Base-by-base conservation (phyloP, 2,888 invertebrate genomes). In the Hydrotaea diabolus region DNA sequence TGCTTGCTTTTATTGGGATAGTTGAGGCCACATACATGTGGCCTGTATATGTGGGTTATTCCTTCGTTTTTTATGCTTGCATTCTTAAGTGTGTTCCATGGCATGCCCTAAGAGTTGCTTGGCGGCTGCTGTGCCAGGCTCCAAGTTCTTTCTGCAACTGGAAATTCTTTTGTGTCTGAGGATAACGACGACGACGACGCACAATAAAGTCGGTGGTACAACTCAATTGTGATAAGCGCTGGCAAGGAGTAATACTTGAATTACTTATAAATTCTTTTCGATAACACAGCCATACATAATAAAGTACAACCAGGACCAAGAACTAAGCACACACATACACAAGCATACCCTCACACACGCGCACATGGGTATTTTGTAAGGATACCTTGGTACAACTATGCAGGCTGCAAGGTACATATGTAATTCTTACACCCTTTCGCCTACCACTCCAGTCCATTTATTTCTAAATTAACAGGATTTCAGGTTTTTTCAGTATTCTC, bases 131-230 rank as follows among this genome's bases (percentile, higher is more conserved):
- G n/a, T n/a, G n/a, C n/a, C n/a, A n/a, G n/a, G n/a, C n/a, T n/a
- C n/a, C n/a, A n/a, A n/a, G n/a, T n/a, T 43, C 11, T 43, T 36
- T 43, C 4, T 13, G 49, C 1, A 49, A 49, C 39, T 39, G 49
- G 15, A 74, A 82, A 82, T 82, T 77, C 82, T 57, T 77, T 55
- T 59, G 49, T 78, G 77, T 78, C 74, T 78, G n/a, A 53, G 77
- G 62, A 77, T 69, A 72, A 77, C 64, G 49, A 13, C n/a, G 49
- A 49, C 49, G 13, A 49, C 2, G 39, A 8, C 15, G 49, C 39
- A 55, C 55, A 55, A 21, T 55, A 55, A 55, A 55, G 21, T 55
- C 55, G 21, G 8, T 19, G 4, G 55, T 26, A 59, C 23, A 26
- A 26, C 13, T 26, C 26, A 59, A 59, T 26, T 59, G 59, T 23